These are phyloP conservation scores for Nemurella pictetii DNA, from an alignment of 2,888 invertebrate species.

Conservation along the genomic window DNA sequence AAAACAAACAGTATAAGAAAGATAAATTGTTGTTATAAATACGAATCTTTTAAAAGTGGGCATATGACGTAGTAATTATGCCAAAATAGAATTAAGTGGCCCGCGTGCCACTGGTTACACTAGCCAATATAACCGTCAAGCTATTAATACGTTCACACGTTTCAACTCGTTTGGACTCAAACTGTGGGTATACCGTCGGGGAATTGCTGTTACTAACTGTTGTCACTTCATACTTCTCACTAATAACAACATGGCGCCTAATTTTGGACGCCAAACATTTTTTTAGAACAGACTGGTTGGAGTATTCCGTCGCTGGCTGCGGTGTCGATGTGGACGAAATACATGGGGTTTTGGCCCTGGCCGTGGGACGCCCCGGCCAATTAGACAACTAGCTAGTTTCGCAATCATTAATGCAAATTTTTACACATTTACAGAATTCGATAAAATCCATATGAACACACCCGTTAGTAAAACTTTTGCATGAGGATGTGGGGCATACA, in stretches of 20 bases:
- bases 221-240: constrained; percentile 21
- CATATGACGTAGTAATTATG: neutral
- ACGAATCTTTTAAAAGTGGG: neutral
- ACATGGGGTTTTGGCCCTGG: no score
- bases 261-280: neutral
- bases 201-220: neutral
- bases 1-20: neutral
- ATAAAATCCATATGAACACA: no score
- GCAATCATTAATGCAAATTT: no score
- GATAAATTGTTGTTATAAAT: neutral
- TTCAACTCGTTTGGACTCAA: constrained; percentile 19
- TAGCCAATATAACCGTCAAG: neutral
- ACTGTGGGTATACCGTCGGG: neutral
- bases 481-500: no score
- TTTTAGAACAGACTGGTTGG: neutral
- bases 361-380: no score
- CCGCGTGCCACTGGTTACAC: neutral
- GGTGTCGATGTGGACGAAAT: no score
- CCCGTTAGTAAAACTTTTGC: no score
- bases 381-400: no score
- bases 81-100: neutral
- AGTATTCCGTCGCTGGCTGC: no score
- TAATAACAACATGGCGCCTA: constrained; percentile 7
- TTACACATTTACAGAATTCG: no score
- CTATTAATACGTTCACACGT: constrained; percentile 15